Percentiles rank a stretch among this genome's conserved stretches.
phyloP scores from a whole-genome alignment of 1,140 invertebrate species.

The Temnothorax curvispinosus region DNA sequence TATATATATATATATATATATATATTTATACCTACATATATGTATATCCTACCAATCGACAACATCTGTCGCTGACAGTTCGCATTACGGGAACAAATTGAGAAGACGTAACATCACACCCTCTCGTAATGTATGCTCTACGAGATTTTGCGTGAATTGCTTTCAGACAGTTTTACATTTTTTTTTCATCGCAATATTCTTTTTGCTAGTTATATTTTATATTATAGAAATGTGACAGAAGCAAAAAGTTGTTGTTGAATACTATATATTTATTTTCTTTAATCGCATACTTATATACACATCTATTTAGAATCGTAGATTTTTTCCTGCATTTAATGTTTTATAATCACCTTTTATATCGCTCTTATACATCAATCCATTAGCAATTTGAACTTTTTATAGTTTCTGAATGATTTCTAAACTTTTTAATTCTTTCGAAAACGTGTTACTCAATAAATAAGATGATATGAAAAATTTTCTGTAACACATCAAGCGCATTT shows the following conservation, averaged over 20 bases:
- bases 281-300: background rate
- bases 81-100: constrained; percentile 58
- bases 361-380: too few species aligned
- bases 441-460: constrained; percentile 14
- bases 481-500: constrained; percentile 20
- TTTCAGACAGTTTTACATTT: constrained; percentile 2
- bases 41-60: constrained; percentile 54
- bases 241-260: background rate
- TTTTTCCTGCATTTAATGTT: background rate
- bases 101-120: constrained; percentile 54
- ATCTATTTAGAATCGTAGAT: background rate
- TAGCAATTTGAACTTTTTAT: background rate
- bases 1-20: background rate
- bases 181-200: background rate
- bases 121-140: constrained; percentile 16
- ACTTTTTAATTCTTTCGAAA: background rate
- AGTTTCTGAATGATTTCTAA: background rate
- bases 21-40: background rate
- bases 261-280: background rate
- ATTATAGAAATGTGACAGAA: background rate
- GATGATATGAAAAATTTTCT: constrained; percentile 19
- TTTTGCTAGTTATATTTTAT: background rate
- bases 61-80: constrained; percentile 60
- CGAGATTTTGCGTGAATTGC: constrained; percentile 15
- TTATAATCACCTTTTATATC: background rate